These are phyloP conservation scores for Acridotheres tristis DNA, from an alignment of 2,797 vertebrate genomes.

Conservation along the genomic window DNA sequence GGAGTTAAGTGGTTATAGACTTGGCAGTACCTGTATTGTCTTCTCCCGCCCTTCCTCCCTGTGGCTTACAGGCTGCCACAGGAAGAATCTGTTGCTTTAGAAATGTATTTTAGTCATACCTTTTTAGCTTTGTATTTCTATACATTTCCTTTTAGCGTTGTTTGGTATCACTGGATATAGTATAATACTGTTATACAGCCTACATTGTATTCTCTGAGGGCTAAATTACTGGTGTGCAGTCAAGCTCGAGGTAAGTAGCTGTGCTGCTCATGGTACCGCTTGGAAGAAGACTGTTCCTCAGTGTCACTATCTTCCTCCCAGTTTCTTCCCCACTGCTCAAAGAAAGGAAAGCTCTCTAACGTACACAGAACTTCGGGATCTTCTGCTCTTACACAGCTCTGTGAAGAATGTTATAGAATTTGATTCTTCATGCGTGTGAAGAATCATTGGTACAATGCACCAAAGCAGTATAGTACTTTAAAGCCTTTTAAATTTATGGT, in stretches of 20 bases:
- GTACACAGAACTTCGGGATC: background rate
- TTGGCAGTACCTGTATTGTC: background rate
- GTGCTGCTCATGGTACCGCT: background rate
- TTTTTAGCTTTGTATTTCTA: slow-evolving; percentile 54
- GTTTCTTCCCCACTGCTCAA: background rate
- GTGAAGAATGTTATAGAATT: background rate
- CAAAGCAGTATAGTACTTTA: slow-evolving; percentile 14
- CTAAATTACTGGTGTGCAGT: slow-evolving; percentile 12
- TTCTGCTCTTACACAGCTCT: background rate
- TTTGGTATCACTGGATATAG: slow-evolving; percentile 61
- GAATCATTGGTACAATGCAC: slow-evolving; percentile 19
- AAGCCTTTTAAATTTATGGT: slow-evolving; percentile 4
- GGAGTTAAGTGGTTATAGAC: background rate
- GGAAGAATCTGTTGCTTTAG: slow-evolving; percentile 17
- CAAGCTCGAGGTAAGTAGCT: slow-evolving; percentile 8
- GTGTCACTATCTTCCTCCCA: background rate
- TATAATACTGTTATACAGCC: slow-evolving; percentile 43
- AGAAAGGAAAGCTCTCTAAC: background rate
- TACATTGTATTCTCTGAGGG: slow-evolving; percentile 17
- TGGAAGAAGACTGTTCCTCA: slow-evolving; percentile 1
- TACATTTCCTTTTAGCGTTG: slow-evolving; percentile 45
- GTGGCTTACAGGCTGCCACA: background rate
- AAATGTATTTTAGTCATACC: slow-evolving; percentile 35
- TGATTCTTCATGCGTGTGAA: background rate
- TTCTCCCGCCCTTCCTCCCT: background rate